These are phyloP conservation scores for Semnopithecus entellus DNA, from an alignment of 2,113 vertebrate species.

Conservation along the genomic window DNA sequence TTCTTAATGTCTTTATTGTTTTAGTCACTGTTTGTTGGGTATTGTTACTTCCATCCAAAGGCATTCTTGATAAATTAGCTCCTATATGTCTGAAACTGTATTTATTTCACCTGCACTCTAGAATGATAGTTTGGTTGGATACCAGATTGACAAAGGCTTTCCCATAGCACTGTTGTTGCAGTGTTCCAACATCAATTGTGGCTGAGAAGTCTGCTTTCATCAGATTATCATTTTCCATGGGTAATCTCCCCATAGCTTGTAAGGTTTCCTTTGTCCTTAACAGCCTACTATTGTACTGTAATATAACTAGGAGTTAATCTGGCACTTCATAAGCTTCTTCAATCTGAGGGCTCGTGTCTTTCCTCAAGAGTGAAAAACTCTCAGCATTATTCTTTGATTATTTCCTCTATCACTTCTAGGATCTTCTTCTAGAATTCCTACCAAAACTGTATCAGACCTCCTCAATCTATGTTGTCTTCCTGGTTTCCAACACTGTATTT, in stretches of 20 bases:
- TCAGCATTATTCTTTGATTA: neutral
- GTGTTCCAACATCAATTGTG: neutral
- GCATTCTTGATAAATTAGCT: neutral
- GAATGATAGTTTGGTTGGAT: neutral
- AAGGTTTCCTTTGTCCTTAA: neutral
- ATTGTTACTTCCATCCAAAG: constrained; percentile 2
- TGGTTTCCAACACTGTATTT: neutral
- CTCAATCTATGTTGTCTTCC: neutral
- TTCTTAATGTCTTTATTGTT: neutral
- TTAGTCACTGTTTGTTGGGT: neutral
- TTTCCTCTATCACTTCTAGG: neutral
- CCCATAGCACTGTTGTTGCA: neutral
- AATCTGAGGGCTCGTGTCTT: neutral
- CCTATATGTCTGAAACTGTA: neutral
- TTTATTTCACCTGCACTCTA: neutral
- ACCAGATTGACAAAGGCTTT: neutral
- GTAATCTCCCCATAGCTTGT: neutral
- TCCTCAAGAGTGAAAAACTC: neutral
- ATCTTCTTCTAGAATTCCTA: neutral
- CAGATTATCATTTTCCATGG: neutral
- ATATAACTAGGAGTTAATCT: neutral
- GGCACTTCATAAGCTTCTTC: neutral
- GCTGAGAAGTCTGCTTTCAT: neutral
- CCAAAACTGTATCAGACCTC: neutral
- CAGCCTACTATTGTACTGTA: neutral